A percentile compares a stretch with the other conserved stretches of the same genome.
phyloP scores from a whole-genome alignment of 2,113 vertebrate species.

The Oncorhynchus mykiss region DNA sequence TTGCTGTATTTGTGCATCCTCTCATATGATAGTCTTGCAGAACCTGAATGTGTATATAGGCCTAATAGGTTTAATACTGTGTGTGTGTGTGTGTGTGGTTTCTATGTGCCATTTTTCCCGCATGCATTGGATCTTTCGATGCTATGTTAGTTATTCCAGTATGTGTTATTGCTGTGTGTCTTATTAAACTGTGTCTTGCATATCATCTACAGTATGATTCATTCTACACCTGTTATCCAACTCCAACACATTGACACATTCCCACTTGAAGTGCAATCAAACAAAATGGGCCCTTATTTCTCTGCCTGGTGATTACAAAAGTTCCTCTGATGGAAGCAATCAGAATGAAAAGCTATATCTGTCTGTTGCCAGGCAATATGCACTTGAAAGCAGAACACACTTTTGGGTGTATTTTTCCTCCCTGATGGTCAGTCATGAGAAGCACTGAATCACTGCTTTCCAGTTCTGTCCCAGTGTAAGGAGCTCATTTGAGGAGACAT shows the following conservation, averaged over 20 bases:
- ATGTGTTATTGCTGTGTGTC: conserved; percentile 6
- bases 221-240: conserved; percentile 30
- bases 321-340: conserved; percentile 20
- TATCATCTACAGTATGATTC: background rate
- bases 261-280: conserved; percentile 28
- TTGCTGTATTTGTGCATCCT: background rate
- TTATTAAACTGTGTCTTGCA: conserved; percentile 4
- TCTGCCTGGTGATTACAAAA: conserved; percentile 32
- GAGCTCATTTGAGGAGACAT: conserved; percentile 23
- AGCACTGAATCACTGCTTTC: background rate
- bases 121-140: background rate
- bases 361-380: conserved; percentile 7
- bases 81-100: background rate
- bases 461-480: conserved; percentile 11
- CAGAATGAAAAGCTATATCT: background rate
- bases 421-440: conserved; percentile 21
- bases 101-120: background rate
- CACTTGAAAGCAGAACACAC: conserved; percentile 5
- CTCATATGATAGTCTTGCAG: background rate
- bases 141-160: background rate
- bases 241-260: conserved; percentile 34
- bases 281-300: background rate
- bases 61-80: background rate
- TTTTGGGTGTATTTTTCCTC: background rate
- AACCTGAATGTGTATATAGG: background rate